Conservation (phyloP, 2,797 vertebrate species). For the Lepilemur septentrionalis region DNA sequence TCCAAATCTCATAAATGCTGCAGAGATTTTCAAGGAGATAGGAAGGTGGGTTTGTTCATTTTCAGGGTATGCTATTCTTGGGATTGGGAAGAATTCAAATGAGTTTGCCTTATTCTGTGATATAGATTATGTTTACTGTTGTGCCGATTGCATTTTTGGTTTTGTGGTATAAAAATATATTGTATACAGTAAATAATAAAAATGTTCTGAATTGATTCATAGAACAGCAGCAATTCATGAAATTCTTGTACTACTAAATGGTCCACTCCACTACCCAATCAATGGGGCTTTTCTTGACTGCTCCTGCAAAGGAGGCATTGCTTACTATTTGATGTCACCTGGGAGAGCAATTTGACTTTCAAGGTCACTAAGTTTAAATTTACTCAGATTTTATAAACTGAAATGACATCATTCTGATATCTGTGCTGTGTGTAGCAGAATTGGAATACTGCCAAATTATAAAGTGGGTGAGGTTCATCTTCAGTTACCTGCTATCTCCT, state of each 20-base stretch:
- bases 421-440: not conserved
- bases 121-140: slow-evolving; percentile 61
- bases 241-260: slow-evolving; percentile 57
- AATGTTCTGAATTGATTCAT: slow-evolving; percentile 66
- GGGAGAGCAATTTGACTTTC: slow-evolving; percentile 28
- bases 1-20: not conserved
- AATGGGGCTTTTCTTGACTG: slow-evolving; percentile 19
- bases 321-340: slow-evolving; percentile 5
- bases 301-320: not conserved
- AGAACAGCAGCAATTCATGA: slow-evolving; percentile 69
- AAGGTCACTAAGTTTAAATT: slow-evolving; percentile 37
- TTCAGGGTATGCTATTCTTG: slow-evolving; percentile 28
- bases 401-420: slow-evolving; percentile 26
- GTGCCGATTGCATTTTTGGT: slow-evolving; percentile 50
- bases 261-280: slow-evolving; percentile 7
- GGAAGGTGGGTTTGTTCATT: slow-evolving; percentile 56
- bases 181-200: slow-evolving; percentile 61
- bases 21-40: slow-evolving; percentile 56
- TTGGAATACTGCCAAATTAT: not conserved
- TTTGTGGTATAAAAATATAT: slow-evolving; percentile 70
- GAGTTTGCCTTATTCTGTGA: slow-evolving; percentile 62
- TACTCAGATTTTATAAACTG: not conserved
- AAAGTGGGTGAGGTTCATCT: not conserved
- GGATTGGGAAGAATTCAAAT: slow-evolving; percentile 26
- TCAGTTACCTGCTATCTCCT: not conserved